Conservation (phyloP, 2,888 invertebrate species). For the Zelleria hepariella region DNA sequence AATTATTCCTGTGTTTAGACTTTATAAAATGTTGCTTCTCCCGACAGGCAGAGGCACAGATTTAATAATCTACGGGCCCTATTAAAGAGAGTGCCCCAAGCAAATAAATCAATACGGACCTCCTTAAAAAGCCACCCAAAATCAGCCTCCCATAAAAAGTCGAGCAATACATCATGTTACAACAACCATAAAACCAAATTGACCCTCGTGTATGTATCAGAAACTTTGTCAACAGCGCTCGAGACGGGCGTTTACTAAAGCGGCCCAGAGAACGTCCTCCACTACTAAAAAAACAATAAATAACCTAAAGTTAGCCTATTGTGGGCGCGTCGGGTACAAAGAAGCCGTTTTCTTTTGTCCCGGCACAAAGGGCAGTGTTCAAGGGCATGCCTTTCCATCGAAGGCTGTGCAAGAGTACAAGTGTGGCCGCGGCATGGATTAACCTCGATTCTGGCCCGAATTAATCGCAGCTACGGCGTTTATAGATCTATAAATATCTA, state of each 20-base stretch:
- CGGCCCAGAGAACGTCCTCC: slow-evolving; percentile 21
- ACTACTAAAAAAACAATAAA: slow-evolving; percentile 23
- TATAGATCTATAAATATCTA: too few species aligned
- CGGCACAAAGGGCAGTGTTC: slow-evolving; percentile 44
- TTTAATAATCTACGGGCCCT: too few species aligned
- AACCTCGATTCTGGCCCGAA: too few species aligned
- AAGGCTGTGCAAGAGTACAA: slow-evolving; percentile 21
- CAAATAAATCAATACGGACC: too few species aligned
- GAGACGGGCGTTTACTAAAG: slow-evolving; percentile 18
- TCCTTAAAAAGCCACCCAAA: not conserved
- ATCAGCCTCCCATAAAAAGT: not conserved
- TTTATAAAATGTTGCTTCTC: too few species aligned
- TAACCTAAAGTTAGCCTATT: slow-evolving; percentile 24
- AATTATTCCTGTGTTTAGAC: too few species aligned
- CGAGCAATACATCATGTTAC: not conserved
- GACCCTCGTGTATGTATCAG: not conserved
- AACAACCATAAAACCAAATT: not conserved
- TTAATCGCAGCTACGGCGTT: too few species aligned
- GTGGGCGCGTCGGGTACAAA: slow-evolving; percentile 34
- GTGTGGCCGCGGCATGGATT: not conserved
- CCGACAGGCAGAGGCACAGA: too few species aligned
- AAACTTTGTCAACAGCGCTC: slow-evolving; percentile 13
- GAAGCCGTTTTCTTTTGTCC: slow-evolving; percentile 49
- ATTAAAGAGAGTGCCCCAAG: too few species aligned
- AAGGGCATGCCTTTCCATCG: slow-evolving; percentile 39